Base-by-base conservation (phyloP, 2,888 invertebrate genomes). In the Azorinus chamasolen region DNA sequence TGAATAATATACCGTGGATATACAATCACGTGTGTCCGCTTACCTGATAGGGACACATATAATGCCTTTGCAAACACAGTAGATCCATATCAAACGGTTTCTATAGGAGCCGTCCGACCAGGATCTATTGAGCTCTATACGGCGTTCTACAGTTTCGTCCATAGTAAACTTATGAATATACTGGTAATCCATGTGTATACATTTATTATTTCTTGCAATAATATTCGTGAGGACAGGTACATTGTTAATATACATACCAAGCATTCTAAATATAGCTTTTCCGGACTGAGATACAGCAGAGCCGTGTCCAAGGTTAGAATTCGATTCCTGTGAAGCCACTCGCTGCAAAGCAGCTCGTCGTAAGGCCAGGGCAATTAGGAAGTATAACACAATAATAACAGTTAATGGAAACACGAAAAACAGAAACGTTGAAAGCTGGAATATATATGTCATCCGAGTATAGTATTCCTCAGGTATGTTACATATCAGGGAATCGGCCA, bases 401-500 rank as follows among this genome's bases (percentile, higher is more conserved):
- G 96, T 83, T 92, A 96, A 94, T 0, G 96, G 96, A 25, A 95
- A 93, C 62, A 97, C 94, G 94, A 98, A 98, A 93, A 97, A 97
- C 83, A 97, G 93, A 74, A 96, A 94, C 82, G 96, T 96, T 90
- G 97, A 97, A 41, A 96, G 92, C 91, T 97, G 97, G 89, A 97
- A 95, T 3, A 97, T 75, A 20, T 83, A 75, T 4, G 76, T 78
- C 89, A 91, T 91, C 18, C 62, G 75, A 1, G 71, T 64, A 50
- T 84, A 70, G 72, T 87, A 88, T 43, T 81, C 55, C 10, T 53
- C 66, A 1, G 84, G 87, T 41, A 91, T 91, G 61, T 87, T 90
- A 73, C 91, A 91, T 18, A 86, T 79, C 37, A 88, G 82, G 2
- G 89, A 91, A 25, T 90, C 89, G 18, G 63, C 50, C 12, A 90